Conservation (phyloP, 2,797 vertebrate species). For the Lagothrix lagotricha region DNA sequence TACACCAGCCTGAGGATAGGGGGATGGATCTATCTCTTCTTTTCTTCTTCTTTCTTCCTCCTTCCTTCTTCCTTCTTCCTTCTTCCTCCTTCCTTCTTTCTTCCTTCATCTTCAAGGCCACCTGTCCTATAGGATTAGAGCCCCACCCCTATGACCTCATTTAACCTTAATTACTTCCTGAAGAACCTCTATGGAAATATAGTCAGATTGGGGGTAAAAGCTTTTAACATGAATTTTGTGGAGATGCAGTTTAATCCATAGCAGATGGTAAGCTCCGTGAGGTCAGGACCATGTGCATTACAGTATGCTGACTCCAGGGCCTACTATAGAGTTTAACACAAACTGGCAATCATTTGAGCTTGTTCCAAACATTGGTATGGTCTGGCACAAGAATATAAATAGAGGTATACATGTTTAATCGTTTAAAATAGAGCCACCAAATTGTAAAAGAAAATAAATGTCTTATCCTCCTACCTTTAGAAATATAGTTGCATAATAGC, state of each 20-base stretch:
- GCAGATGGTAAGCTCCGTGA: background rate
- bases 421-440: conserved; percentile 29
- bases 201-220: background rate
- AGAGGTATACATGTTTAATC: background rate
- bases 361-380: background rate
- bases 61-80: no score
- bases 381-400: background rate
- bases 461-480: background rate
- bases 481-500: background rate
- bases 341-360: background rate
- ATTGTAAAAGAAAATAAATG: conserved; percentile 22
- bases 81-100: no score
- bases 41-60: background rate
- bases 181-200: background rate
- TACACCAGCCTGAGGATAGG: background rate
- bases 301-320: background rate
- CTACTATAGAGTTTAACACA: background rate
- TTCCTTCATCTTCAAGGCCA: background rate
- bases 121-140: background rate
- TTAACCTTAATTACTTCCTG: conserved; percentile 19
- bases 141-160: background rate
- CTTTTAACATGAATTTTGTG: background rate
- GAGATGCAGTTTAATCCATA: background rate
- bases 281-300: background rate
- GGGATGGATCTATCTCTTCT: background rate